These are phyloP conservation scores for Otocyon megalotis DNA, from an alignment of 2,113 vertebrate species.

Conservation along the genomic window DNA sequence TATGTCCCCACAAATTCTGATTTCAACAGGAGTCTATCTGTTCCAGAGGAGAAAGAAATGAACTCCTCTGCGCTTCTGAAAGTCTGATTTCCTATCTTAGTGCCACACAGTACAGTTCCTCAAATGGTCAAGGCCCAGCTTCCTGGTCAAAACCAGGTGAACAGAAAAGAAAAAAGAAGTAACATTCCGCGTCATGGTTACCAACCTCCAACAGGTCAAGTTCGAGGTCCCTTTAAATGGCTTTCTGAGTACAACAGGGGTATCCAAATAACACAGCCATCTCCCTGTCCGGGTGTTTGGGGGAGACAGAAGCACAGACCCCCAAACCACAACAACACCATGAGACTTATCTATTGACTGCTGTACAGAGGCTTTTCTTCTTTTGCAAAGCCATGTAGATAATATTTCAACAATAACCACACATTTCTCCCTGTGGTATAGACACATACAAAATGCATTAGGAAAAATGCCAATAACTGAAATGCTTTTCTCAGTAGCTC, in stretches of 20 bases:
- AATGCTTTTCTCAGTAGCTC: constrained; percentile 78
- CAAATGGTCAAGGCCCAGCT: neutral
- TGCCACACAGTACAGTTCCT: rapidly evolving
- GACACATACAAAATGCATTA: constrained; percentile 79
- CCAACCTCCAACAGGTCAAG: neutral
- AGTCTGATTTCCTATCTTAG: neutral
- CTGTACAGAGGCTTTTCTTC: constrained; percentile 75
- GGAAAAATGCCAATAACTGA: constrained; percentile 82
- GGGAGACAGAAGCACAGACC: neutral
- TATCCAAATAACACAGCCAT: constrained; percentile 48
- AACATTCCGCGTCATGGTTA: neutral
- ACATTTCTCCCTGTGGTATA: constrained; percentile 77
- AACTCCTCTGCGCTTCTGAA: neutral
- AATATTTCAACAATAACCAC: constrained; percentile 79
- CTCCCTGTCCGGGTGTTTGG: neutral
- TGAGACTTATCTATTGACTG: constrained; percentile 24
- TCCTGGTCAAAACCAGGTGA: neutral
- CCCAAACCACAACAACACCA: neutral
- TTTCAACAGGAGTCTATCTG: neutral
- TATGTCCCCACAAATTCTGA: neutral
- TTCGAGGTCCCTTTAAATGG: neutral
- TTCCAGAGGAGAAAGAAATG: constrained; percentile 36
- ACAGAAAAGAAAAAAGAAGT: neutral
- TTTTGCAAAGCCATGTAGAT: constrained; percentile 74
- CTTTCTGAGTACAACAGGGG: neutral